Evolutionary conservation across 2,113 vertebrate species (phyloP).

Genomic region (Brachypodius melanocephalos): DNA sequence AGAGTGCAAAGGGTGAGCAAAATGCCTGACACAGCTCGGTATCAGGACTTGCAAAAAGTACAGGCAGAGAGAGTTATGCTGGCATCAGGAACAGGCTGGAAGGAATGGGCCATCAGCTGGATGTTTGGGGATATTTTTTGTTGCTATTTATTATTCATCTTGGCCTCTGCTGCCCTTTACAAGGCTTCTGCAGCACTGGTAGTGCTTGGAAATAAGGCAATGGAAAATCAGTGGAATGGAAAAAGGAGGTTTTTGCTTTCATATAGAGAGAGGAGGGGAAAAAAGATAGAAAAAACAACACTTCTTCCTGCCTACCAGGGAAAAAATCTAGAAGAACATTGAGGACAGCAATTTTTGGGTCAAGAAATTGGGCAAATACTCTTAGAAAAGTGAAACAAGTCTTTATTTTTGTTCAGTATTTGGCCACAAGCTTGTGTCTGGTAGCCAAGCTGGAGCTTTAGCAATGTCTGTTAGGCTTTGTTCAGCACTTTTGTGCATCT

Average conservation of each 20-base stretch:
- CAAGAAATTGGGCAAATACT: background rate
- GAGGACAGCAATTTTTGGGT: background rate
- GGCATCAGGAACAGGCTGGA: background rate
- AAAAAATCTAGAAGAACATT: background rate
- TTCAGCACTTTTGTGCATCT: background rate
- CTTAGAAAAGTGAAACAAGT: background rate
- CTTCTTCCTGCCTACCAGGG: background rate
- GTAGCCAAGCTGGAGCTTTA: background rate
- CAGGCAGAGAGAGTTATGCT: background rate
- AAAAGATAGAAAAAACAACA: background rate
- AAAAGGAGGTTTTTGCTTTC: background rate
- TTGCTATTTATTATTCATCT: background rate
- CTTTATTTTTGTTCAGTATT: background rate
- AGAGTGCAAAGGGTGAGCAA: background rate
- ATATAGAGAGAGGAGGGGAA: fast-evolving
- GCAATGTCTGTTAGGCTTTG: background rate
- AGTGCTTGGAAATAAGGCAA: too few relatives aligned
- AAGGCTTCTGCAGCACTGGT: background rate
- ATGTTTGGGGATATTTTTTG: background rate
- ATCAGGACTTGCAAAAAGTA: background rate
- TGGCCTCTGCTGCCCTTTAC: background rate
- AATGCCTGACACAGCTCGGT: background rate
- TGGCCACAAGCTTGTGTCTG: background rate
- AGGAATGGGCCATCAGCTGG: background rate
- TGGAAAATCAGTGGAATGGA: background rate